Conservation (phyloP, 2,113 vertebrate genomes). For the Dromas ardeola region DNA sequence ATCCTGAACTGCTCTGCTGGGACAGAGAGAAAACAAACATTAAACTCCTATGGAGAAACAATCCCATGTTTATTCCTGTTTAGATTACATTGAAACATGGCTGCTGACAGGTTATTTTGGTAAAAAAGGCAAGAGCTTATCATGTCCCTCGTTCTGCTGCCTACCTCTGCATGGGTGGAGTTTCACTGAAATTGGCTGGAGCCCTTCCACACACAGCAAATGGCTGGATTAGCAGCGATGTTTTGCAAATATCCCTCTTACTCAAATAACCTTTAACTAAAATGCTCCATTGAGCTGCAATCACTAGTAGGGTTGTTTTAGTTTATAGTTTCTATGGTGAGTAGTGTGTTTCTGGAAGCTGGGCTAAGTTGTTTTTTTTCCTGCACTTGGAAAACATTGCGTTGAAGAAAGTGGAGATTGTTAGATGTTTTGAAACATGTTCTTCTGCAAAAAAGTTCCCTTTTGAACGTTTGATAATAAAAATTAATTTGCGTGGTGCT, state of each 20-base stretch:
- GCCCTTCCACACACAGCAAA: conserved; percentile 20
- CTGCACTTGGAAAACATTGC: neutral
- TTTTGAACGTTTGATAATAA: neutral
- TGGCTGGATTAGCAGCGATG: neutral
- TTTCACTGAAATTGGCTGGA: neutral
- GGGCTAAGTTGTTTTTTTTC: neutral
- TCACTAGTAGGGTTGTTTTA: neutral
- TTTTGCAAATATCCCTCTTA: conserved; percentile 50
- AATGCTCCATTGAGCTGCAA: neutral
- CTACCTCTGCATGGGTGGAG: neutral
- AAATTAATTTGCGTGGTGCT: neutral
- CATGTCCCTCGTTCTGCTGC: neutral
- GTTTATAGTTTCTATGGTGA: conserved; percentile 45
- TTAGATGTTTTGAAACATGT: neutral
- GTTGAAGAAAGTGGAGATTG: neutral
- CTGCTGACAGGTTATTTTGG: neutral
- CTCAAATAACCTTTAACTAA: conserved; percentile 26
- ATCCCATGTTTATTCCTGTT: neutral
- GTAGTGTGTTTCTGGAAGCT: conserved; percentile 5
- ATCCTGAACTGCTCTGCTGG: neutral
- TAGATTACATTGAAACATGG: neutral
- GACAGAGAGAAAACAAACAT: neutral
- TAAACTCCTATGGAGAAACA: neutral
- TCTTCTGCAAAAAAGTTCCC: neutral
- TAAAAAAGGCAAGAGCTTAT: neutral